Base-by-base conservation (phyloP, 2,888 invertebrate genomes). In the Diaprepes abbreviatus region DNA sequence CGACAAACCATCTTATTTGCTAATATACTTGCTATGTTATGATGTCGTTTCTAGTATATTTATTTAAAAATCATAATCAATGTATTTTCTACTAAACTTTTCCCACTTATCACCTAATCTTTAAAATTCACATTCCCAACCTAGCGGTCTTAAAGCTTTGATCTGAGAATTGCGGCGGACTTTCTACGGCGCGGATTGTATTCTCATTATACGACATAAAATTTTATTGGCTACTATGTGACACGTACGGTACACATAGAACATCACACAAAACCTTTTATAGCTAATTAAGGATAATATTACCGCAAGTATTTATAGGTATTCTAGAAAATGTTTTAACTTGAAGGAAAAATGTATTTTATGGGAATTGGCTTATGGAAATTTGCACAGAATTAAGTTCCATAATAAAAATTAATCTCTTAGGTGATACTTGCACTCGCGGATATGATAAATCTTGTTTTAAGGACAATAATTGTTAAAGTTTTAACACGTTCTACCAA, bases 171-270 rank as follows among this genome's bases (percentile, higher is more conserved):
- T 24, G 31, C 54, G 28, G 24, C 16, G 10, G 24, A 48, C 54
- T 64, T 21, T 64, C 54, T 64, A 64, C 19, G 16, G 48, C 14
- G 35, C 19, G 31, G 50, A 50, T 36, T 66, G 58, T 66, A 38
- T 50, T 58, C 67, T 67, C 67, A 67, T 71, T 71, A 71, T 67
- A 64, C 67, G 64, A 59, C 43, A 71, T 71, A 71, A 71, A 71
- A 71, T 71, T 71, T 71, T 71, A 71, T 71, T 67, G 64, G 64
- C 71, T 71, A 67, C 71, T 71, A 67, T 71, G 71, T 57, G 71
- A 71, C 71, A 71, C 71, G 67, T 71, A 71, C 62, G 66, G 66
- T 66, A 71, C 63, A 71, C 45, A 71, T 28, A 28, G 48, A 66
- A 70, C 65, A 70, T 66, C 62, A 40, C 65, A 70, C 55, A 70